A percentile compares a stretch with the other conserved stretches of the same genome.
Evolutionary conservation across 2,888 invertebrate genomes (phyloP).

Genomic region (Apomyelois bistriatella): DNA sequence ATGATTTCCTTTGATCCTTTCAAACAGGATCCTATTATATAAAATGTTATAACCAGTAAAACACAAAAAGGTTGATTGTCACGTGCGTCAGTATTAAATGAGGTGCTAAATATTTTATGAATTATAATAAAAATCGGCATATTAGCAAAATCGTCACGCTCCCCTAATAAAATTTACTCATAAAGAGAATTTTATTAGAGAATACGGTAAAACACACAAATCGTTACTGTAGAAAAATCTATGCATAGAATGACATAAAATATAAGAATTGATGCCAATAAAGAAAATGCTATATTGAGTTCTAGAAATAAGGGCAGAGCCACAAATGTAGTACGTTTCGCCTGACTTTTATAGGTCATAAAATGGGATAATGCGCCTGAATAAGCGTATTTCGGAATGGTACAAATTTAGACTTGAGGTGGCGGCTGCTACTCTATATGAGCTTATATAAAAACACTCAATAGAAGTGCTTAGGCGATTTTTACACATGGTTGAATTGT

Average conservation of each 20-base stretch:
- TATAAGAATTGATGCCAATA: slow-evolving; percentile 64
- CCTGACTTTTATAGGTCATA: slow-evolving; percentile 78
- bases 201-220: slow-evolving; percentile 64
- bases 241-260: slow-evolving; percentile 66
- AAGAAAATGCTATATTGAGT: slow-evolving; percentile 70
- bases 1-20: background rate
- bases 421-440: slow-evolving; percentile 52
- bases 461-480: slow-evolving; percentile 30
- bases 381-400: slow-evolving; percentile 75
- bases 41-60: slow-evolving; percentile 3
- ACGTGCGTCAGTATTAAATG: slow-evolving; percentile 27
- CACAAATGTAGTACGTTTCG: slow-evolving; percentile 73
- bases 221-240: slow-evolving; percentile 56
- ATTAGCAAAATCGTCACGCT: slow-evolving; percentile 65
- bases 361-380: slow-evolving; percentile 75
- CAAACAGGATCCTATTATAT: background rate
- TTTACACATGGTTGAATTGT: slow-evolving; percentile 28
- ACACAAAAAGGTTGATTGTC: slow-evolving; percentile 23
- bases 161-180: slow-evolving; percentile 57
- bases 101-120: slow-evolving; percentile 49
- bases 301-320: slow-evolving; percentile 72
- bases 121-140: slow-evolving; percentile 60
- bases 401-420: slow-evolving; percentile 74
- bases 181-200: slow-evolving; percentile 64
- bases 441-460: slow-evolving; percentile 49